Evolutionary conservation across 1,140 invertebrate species (phyloP), one percentile per base, ranked within the genome.

Genomic region (Drosophila teissieri): DNA sequence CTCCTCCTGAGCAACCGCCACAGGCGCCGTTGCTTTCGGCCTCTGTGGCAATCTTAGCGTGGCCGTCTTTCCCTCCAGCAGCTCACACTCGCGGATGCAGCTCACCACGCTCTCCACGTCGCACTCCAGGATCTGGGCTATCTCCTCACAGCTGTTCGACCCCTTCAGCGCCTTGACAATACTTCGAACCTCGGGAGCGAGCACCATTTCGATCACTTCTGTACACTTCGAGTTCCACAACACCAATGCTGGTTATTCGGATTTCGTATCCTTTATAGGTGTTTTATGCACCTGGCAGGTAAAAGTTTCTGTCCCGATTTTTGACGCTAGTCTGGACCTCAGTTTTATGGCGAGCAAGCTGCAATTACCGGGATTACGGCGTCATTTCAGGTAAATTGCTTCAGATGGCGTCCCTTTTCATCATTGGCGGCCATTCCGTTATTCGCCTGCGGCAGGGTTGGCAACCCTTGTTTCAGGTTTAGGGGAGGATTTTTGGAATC

Each of bases 71-170:
- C 42, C 72, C 22, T 51, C 65, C 4, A 51, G 27, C 2, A 52
- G 57, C 4, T 64, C 72, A n/a, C 45, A 56, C 24, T 67, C 70
- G 3, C 64, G 62, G 3, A 85, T 54, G 52, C 73, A 85, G 42
- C 49, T 81, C 1, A 40, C 34, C 3, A 85, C 82, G 14, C 82
- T 86, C 22, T 77, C 62, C 19, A 78, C 52, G 39, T 85, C 81
- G 37, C 72, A 77, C 4, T 85, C 76, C 19, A 84, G 54, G 14
- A 84, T 85, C 46, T 85, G 64, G 7, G 81, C 80, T 11, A 85
- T 80, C 24, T 84, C 73, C 39, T 77, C 62, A 54, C 57, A 45
- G 44, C 31, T 80, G 37, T 84, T 67, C 3, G 52, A 45, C 3
- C 45, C 46, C 27, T 61, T 73, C 1, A 84, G 36, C 0, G 61